Conservation (phyloP, 2,113 vertebrate genomes). For the Corydoras sp. region DNA sequence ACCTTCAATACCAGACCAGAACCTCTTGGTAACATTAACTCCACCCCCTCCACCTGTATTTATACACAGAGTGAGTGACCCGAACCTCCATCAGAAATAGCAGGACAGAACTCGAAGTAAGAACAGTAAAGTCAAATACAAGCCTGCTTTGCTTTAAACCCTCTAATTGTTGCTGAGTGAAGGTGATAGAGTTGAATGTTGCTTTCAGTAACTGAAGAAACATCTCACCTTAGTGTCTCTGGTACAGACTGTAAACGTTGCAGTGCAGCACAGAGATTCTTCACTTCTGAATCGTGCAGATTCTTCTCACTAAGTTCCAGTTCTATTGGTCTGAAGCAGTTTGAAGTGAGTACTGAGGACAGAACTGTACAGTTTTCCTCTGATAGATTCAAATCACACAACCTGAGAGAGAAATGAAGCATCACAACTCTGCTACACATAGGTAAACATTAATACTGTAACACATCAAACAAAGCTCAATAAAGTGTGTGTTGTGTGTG, state of each 20-base stretch:
- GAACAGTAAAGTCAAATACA: not conserved
- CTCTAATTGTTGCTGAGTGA: not conserved
- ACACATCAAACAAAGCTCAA: no score
- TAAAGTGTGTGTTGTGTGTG: no score
- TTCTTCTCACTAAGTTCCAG: constrained; percentile 7
- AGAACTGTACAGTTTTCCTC: constrained; percentile 11
- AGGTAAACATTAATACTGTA: no score
- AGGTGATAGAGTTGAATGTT: no score
- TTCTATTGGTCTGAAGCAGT: not conserved
- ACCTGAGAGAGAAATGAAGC: not conserved
- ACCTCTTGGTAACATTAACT: no score
- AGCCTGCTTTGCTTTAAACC: not conserved
- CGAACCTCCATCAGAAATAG: no score
- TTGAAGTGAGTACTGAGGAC: not conserved
- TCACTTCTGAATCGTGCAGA: not conserved
- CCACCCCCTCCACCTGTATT: no score
- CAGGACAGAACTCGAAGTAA: no score
- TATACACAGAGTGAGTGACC: no score
- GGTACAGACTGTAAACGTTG: not conserved
- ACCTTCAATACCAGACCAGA: no score
- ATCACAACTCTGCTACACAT: not conserved
- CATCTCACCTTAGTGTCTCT: constrained; percentile 10
- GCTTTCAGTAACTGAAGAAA: no score
- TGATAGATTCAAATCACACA: constrained; percentile 8
- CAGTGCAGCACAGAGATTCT: constrained; percentile 9